Evolutionary conservation across 2,113 vertebrate genomes (phyloP).

Genomic region (Eulemur rufifrons): DNA sequence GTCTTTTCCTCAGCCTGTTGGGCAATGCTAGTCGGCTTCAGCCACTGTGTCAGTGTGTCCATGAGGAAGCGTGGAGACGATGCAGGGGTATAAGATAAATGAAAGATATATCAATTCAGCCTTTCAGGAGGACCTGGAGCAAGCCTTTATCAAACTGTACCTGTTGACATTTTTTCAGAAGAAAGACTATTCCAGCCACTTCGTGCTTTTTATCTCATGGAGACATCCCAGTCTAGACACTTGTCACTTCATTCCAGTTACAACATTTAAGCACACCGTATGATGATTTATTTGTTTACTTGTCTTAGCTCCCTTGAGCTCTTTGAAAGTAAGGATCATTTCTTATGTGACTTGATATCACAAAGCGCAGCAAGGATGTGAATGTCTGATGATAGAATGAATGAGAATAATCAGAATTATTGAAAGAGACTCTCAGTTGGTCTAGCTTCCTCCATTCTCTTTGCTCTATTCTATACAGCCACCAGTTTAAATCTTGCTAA

Average conservation of each 20-base stretch:
- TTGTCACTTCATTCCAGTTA: slow-evolving; percentile 12
- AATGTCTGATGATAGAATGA: slow-evolving; percentile 42
- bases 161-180: neutral
- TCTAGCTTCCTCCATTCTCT: neutral
- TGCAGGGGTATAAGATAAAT: neutral
- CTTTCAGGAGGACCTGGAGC: neutral
- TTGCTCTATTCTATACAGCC: neutral
- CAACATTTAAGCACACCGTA: neutral
- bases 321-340: slow-evolving; percentile 41
- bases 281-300: slow-evolving; percentile 58
- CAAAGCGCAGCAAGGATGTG: slow-evolving; percentile 28
- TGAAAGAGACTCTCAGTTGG: neutral
- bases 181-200: neutral
- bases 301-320: neutral
- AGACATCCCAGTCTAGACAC: neutral
- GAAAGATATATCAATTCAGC: neutral
- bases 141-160: neutral
- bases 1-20: neutral
- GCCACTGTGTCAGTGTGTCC: neutral
- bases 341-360: slow-evolving; percentile 50
- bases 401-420: slow-evolving; percentile 47
- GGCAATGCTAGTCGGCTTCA: neutral
- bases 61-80: no score
- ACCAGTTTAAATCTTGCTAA: slow-evolving; percentile 8
- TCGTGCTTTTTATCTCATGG: slow-evolving; percentile 29